These are phyloP conservation scores for Pollenia amentaria DNA, from an alignment of 2,888 invertebrate species.

Conservation along the genomic window DNA sequence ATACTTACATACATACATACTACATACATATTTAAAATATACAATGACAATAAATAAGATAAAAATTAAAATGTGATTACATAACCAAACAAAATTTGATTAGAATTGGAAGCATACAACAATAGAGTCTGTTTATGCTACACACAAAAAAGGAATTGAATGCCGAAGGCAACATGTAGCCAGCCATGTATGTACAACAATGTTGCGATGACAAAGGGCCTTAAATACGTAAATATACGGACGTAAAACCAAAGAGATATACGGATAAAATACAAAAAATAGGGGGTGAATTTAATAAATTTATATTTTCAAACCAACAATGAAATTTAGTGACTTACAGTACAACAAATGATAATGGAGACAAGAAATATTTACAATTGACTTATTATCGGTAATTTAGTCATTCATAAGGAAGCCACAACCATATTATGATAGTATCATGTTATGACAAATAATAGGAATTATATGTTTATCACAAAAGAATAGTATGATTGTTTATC, in stretches of 20 bases:
- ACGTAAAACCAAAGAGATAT: constrained; percentile 1
- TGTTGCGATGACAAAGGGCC: constrained; percentile 39
- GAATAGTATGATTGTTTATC: too few species aligned
- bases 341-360: neutral
- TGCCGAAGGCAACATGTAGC: constrained; percentile 61
- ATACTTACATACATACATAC: too few species aligned
- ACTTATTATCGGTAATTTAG: neutral
- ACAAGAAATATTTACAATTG: neutral
- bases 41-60: constrained; percentile 57
- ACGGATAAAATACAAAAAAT: neutral
- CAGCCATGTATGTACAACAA: constrained; percentile 26
- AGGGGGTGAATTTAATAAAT: constrained; percentile 9
- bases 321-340: constrained; percentile 6
- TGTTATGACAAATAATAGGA: too few species aligned
- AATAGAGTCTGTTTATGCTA: constrained; percentile 30
- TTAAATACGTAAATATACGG: constrained; percentile 12
- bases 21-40: neutral
- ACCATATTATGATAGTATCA: too few species aligned
- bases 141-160: constrained; percentile 5
- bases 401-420: neutral
- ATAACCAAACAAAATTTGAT: constrained; percentile 69
- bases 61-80: constrained; percentile 72
- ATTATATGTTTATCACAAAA: too few species aligned
- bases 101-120: constrained; percentile 60
- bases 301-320: neutral